phyloP scores from a whole-genome alignment of 1,140 invertebrate genomes.

The Augochlora pura region DNA sequence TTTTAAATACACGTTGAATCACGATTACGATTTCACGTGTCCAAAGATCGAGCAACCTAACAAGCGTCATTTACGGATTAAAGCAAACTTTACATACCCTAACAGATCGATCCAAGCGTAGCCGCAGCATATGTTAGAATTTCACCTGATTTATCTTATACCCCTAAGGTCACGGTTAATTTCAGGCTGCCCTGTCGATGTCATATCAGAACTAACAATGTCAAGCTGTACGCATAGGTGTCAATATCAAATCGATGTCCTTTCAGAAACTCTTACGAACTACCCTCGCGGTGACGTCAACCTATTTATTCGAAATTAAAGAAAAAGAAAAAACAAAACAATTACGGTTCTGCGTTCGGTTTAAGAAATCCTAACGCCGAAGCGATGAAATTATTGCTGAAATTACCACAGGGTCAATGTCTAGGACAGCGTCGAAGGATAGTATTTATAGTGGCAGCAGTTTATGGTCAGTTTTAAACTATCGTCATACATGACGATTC shows the following conservation, averaged over 20 bases:
- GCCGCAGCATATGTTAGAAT: neutral
- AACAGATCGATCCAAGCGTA: conserved; percentile 22
- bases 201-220: neutral
- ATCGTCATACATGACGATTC: conserved; percentile 5
- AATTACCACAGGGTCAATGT: conserved; percentile 25
- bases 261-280: neutral
- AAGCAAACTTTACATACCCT: conserved; percentile 8
- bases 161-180: conserved; percentile 36
- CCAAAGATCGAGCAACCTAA: neutral
- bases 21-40: neutral
- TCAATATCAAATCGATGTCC: neutral
- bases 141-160: conserved; percentile 29
- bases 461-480: conserved; percentile 31
- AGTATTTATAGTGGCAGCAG: conserved; percentile 23
- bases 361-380: neutral
- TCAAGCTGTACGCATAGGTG: neutral
- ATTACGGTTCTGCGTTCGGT: neutral
- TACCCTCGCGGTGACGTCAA: neutral
- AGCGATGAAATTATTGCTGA: neutral
- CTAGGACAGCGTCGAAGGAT: conserved; percentile 29
- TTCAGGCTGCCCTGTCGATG: neutral
- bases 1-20: neutral
- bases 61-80: neutral
- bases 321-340: neutral
- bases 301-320: neutral